Percentiles rank a stretch among this genome's conserved stretches.
phyloP scores from a whole-genome alignment of 2,113 vertebrate genomes.

The Orientallactaga bullata region DNA sequence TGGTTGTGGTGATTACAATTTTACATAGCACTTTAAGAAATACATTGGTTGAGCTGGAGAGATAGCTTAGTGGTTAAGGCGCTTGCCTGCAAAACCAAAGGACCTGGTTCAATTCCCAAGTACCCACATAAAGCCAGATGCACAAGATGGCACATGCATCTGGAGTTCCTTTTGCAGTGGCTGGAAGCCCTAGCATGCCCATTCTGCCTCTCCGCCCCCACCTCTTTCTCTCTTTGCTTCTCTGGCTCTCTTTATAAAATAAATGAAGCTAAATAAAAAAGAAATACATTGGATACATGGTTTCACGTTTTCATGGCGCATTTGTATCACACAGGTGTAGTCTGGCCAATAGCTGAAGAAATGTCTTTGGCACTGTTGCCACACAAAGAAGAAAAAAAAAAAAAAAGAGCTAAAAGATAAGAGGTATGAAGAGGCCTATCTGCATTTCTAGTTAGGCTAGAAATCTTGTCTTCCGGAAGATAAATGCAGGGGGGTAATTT shows the following conservation, averaged over 20 bases:
- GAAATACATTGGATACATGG: neutral
- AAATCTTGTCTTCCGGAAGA: constrained; percentile 49
- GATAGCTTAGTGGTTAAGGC: too few relatives aligned
- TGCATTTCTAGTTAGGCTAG: neutral
- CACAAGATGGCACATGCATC: too few relatives aligned
- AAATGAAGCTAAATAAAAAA: too few relatives aligned
- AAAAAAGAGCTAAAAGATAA: neutral
- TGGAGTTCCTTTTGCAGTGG: too few relatives aligned
- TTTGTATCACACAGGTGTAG: neutral
- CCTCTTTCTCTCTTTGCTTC: too few relatives aligned
- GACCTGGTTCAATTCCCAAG: too few relatives aligned
- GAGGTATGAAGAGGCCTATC: neutral
- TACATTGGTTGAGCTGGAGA: neutral
- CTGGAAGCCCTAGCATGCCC: too few relatives aligned
- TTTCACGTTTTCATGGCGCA: neutral
- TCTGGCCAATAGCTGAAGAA: neutral
- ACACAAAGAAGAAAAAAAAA: neutral
- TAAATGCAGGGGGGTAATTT: constrained; percentile 45
- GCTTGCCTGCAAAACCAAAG: too few relatives aligned
- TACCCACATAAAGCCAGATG: too few relatives aligned
- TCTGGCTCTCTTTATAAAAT: too few relatives aligned
- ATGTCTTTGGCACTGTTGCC: neutral
- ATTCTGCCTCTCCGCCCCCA: too few relatives aligned
- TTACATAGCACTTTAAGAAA: neutral
- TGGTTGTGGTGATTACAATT: neutral